Evolutionary conservation across 2,797 vertebrate genomes (phyloP), one percentile per base, ranked within the genome.

Genomic region (Leuciscus waleckii): DNA sequence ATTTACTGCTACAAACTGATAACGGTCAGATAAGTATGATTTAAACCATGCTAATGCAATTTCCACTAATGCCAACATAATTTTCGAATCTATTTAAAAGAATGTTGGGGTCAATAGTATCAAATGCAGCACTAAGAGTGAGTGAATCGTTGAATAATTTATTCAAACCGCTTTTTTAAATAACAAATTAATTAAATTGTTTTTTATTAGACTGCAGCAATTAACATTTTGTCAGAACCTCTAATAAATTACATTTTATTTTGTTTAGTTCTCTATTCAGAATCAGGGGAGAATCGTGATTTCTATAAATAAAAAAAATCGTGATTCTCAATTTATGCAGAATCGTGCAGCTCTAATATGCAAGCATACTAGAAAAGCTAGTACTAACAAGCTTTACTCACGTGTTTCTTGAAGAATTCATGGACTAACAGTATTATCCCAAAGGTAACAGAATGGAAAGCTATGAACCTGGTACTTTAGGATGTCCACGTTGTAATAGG

Each of bases 401-500:
- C 8, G 1, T 19, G 7, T 43, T 41, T 61, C 39, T 41, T 41
- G 2, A 41, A 56, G 16, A 46, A 49, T 32, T 65, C 5, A 67
- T 51, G 11, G 54, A 32, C n/a, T 43, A 79, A 79, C 56, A 80
- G 49, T 1, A 63, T 7, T 39, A 29, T 70, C 32, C 23, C 32
- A 37, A 49, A 79, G 8, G 26, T 63, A 63, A 49, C 37, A n/a
- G 37, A 58, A 58, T 70, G 7, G 43, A 84, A 49, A 37, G 8
- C 21, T 70, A 79, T 92, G 82, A 81, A 99, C 98, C 97, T 99
- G 98, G 93, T 99, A 99, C 88, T 99, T 99, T 54, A 98, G 93
- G 91, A 99, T 95, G 92, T 99, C 97, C 88, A 99, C 96, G 14
- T 99, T 99, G 78, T 98, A 99, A 87, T 99, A 99, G 86, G 98